Evolutionary conservation across 2,797 vertebrate species (phyloP), one percentile per base, ranked within the genome.

Genomic region (Loriculus beryllinus): DNA sequence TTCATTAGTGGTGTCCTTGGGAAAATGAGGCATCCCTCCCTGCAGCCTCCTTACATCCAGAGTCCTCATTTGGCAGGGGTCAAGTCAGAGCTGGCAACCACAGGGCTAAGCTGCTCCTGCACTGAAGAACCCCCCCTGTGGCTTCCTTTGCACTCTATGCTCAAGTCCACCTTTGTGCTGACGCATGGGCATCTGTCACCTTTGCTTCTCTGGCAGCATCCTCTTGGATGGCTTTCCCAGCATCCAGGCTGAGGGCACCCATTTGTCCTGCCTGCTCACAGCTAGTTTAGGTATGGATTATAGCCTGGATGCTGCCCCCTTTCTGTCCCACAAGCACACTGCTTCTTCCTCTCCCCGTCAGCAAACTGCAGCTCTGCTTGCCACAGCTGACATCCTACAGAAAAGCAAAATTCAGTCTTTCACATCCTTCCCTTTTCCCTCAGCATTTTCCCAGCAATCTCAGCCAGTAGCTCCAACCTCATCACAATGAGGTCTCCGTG

Each of bases 1-100:
- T 86, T 94, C 74, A 88, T 93, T 56, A 94, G 42, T 1, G 7
- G 68, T 11, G 71, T 49, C 52, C 75, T 90, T 82, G 18, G 35
- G 62, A 82, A 33, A 57, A 86, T 10, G 62, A 93, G 81, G 80
- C 60, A 14, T 39, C 78, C 62, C 62, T 88, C 65, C 77, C 71
- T n/a, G 85, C 78, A 81, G 91, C 78, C 81, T 82, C 28, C 72
- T 47, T 23, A 5, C 40, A 31, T 3, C 18, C 49, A 5, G 37
- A 77, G 70, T 12, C 59, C 74, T 79, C 26, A 12, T n/a, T 68
- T 86, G 82, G 68, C 65, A 63, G 68, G 26, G 78, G 67, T 37
- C 12, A 1, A 82, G 64, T 5, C 51, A 42, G 65, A 52, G 80
- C 33, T 4, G 86, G 37, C 74, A 78, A 20, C 2, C 4, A 21